Percentiles rank a stretch among this genome's conserved stretches.
Conservation (phyloP, 2,113 vertebrate species). For the Megaleporinus macrocephalus region DNA sequence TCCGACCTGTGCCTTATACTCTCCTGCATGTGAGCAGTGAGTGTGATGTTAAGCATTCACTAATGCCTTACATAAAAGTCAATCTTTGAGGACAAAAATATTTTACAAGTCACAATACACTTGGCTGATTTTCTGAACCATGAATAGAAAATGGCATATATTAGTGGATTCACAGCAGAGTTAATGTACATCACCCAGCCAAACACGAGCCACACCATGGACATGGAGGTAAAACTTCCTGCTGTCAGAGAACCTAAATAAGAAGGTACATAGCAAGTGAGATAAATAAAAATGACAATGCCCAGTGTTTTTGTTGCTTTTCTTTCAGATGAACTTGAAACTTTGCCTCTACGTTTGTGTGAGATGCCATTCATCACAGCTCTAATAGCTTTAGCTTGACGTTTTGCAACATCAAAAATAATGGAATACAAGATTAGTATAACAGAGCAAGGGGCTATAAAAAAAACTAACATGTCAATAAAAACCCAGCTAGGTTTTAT, state of each 20-base stretch:
- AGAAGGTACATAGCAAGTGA: background rate
- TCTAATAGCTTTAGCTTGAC: background rate
- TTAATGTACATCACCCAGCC: background rate
- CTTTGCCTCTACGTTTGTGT: too few species aligned
- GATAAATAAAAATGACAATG: slow-evolving; percentile 32
- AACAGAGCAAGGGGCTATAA: background rate
- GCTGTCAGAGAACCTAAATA: background rate
- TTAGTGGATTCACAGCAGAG: background rate
- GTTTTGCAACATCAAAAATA: slow-evolving; percentile 26
- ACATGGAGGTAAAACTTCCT: background rate
- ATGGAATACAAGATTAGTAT: slow-evolving; percentile 20
- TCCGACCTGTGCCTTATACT: too few species aligned
- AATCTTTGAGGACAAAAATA: background rate
- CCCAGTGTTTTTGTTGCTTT: too few species aligned
- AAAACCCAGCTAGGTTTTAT: background rate
- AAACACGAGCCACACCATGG: background rate
- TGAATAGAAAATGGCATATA: slow-evolving; percentile 27
- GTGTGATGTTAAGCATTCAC: too few species aligned
- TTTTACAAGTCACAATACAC: background rate
- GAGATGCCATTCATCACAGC: too few species aligned
- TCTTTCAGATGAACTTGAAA: too few species aligned
- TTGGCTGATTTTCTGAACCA: background rate
- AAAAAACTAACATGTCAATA: background rate
- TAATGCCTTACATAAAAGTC: too few species aligned
- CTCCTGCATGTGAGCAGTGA: too few species aligned